These are phyloP conservation scores for Mormyrops boulengeri DNA, from an alignment of 2,797 vertebrate genomes.

Conservation along the genomic window DNA sequence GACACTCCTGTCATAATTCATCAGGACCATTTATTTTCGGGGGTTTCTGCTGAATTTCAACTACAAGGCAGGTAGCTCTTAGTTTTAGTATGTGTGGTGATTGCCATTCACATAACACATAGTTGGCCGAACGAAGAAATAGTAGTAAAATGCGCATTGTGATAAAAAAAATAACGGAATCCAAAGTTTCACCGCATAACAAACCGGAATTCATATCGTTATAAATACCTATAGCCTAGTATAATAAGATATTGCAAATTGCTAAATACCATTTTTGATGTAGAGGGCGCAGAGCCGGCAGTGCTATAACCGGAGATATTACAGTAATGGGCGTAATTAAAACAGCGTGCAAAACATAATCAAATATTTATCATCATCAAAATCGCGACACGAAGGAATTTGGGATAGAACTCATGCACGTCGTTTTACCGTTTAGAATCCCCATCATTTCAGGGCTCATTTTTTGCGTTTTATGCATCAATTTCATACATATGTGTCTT, in stretches of 20 bases:
- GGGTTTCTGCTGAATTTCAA: not conserved
- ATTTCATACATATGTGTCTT: not conserved
- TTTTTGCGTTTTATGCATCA: not conserved
- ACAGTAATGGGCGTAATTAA: constrained; percentile 4
- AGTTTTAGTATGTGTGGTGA: constrained; percentile 13
- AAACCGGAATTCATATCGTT: not conserved
- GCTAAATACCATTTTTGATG: not conserved
- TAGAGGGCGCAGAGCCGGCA: not conserved
- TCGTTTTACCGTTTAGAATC: not conserved
- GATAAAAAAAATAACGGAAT: not conserved
- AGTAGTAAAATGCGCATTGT: not conserved
- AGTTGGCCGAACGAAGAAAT: not conserved
- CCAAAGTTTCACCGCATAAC: not conserved
- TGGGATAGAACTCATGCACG: not conserved
- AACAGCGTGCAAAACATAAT: not conserved
- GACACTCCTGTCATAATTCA: not conserved
- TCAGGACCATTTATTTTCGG: not conserved
- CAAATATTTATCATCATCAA: not conserved
- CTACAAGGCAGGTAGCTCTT: not conserved
- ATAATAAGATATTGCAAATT: not conserved
- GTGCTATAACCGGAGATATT: not conserved
- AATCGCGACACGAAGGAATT: not conserved
- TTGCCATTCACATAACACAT: not conserved
- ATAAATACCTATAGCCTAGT: not conserved
- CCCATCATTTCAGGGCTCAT: not conserved